A percentile compares a stretch with the other conserved stretches of the same genome.
phyloP scores from a whole-genome alignment of 2,888 invertebrate species.

The Arrhopalites spinosus region DNA sequence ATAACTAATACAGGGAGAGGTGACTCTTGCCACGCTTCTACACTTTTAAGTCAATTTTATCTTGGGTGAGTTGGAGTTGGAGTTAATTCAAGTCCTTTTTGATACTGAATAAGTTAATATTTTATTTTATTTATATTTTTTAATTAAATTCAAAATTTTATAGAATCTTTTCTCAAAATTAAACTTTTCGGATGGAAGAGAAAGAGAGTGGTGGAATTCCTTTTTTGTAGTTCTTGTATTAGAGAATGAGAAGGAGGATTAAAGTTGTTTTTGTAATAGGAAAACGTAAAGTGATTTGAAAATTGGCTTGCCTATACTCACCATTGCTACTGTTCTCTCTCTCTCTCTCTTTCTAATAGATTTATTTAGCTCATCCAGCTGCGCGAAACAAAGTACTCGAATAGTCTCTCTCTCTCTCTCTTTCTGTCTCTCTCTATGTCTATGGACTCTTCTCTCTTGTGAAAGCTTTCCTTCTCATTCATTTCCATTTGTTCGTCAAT shows the following conservation, averaged over 20 bases:
- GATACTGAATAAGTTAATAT: too few species aligned
- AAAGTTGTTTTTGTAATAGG: background rate
- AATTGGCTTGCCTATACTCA: background rate
- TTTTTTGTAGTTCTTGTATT: too few species aligned
- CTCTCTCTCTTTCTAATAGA: background rate
- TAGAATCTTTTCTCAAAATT: too few species aligned
- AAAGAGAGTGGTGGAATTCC: too few species aligned
- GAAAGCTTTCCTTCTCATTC: background rate
- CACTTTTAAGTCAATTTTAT: background rate
- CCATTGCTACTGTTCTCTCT: background rate
- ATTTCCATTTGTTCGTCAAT: background rate
- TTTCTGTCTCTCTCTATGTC: background rate
- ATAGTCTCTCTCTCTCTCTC: background rate
- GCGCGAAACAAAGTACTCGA: conserved; percentile 12
- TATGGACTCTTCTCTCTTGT: background rate
- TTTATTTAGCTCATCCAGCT: conserved; percentile 21
- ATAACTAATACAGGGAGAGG: background rate
- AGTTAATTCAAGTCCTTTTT: too few species aligned
- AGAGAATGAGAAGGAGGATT: too few species aligned
- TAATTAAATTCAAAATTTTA: too few species aligned
- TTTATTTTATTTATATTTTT: too few species aligned
- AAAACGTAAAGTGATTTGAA: conserved; percentile 11
- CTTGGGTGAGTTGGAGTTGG: too few species aligned
- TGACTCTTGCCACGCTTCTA: background rate
- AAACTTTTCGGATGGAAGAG: too few species aligned